Conservation (phyloP, 1,140 invertebrate genomes). For the Pseudomyrmex gracilis region DNA sequence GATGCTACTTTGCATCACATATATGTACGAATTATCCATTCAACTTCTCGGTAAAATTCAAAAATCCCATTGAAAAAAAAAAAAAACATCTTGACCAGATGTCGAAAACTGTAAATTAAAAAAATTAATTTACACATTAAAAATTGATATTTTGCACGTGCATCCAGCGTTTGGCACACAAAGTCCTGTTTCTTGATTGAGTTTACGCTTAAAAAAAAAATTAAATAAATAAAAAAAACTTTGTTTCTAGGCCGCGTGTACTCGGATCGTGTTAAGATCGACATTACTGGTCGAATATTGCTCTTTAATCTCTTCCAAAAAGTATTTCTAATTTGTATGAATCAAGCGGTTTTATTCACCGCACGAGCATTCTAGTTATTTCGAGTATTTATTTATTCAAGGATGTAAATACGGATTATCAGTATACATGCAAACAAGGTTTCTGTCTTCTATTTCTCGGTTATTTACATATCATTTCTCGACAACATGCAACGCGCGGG, state of each 20-base stretch:
- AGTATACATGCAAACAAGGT: conserved; percentile 43
- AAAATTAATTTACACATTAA: too few species aligned
- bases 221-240: background rate
- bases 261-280: background rate
- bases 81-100: too few species aligned
- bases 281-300: background rate
- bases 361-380: background rate
- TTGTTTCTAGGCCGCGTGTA: background rate
- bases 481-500: conserved; percentile 22
- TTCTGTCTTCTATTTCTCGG: conserved; percentile 41
- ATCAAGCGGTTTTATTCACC: conserved; percentile 17
- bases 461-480: conserved; percentile 54
- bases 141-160: too few species aligned
- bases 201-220: too few species aligned
- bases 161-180: too few species aligned
- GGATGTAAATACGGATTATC: conserved; percentile 37
- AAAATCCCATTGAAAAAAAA: too few species aligned
- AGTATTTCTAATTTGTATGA: background rate
- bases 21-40: too few species aligned
- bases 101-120: too few species aligned
- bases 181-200: too few species aligned
- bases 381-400: conserved; percentile 5
- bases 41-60: too few species aligned
- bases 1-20: too few species aligned
- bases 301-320: background rate